A percentile compares a stretch with the other conserved stretches of the same genome.
Conservation (phyloP, 1,140 invertebrate genomes). For the Drosophila azteca region DNA sequence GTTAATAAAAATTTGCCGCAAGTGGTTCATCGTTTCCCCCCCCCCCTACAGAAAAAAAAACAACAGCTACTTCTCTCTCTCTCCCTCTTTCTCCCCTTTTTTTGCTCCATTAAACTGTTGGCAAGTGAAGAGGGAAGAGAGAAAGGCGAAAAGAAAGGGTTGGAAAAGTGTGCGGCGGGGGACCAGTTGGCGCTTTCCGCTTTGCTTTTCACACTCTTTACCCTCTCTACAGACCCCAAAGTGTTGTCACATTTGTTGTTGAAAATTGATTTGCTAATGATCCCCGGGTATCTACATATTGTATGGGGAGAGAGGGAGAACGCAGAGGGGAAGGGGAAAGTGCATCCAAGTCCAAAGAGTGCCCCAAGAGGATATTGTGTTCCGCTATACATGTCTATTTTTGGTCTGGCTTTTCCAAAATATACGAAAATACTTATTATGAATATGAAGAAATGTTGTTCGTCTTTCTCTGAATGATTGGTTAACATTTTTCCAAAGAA, state of each 20-base stretch:
- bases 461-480: too few relatives aligned
- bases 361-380: conserved; percentile 11
- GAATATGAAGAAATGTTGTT: conserved; percentile 12
- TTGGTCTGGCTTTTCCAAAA: background rate
- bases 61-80: too few relatives aligned
- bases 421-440: background rate
- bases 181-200: conserved; percentile 8
- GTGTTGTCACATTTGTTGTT: conserved; percentile 68
- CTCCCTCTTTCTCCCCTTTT: background rate
- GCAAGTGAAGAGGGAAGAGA: background rate
- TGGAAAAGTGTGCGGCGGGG: background rate
- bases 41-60: too few relatives aligned
- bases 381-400: conserved; percentile 11
- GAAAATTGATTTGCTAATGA: conserved; percentile 70
- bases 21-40: conserved; percentile 29
- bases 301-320: background rate
- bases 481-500: background rate
- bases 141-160: conserved; percentile 23
- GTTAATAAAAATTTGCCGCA: conserved; percentile 70
- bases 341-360: conserved; percentile 7
- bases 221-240: conserved; percentile 1
- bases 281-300: conserved; percentile 49
- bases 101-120: conserved; percentile 32
- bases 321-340: conserved; percentile 10
- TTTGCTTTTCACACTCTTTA: background rate